Conservation (phyloP, 2,113 vertebrate species). For the Ornithorhynchus anatinus region DNA sequence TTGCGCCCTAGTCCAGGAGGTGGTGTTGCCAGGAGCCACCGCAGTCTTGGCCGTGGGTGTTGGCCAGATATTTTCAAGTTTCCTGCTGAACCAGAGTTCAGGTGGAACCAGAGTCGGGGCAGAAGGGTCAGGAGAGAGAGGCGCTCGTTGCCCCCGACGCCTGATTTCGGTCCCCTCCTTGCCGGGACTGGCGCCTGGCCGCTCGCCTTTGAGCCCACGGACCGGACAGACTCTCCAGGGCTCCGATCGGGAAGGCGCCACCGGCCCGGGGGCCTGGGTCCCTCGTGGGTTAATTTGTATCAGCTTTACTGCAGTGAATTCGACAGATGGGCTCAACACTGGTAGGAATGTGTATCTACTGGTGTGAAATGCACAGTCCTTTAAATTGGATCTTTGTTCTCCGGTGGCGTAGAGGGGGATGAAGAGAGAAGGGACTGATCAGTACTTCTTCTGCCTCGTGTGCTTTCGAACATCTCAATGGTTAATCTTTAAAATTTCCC, state of each 20-base stretch:
- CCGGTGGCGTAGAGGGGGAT: background rate
- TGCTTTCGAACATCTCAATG: background rate
- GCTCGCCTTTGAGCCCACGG: background rate
- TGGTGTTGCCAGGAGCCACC: too few relatives aligned
- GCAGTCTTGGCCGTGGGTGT: too few relatives aligned
- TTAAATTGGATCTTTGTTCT: background rate
- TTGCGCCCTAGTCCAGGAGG: too few relatives aligned
- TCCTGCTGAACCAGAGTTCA: too few relatives aligned
- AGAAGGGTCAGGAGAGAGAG: too few relatives aligned
- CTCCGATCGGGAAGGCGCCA: background rate
- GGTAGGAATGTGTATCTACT: background rate
- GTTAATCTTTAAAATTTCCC: background rate
- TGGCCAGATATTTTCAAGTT: too few relatives aligned
- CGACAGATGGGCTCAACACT: background rate
- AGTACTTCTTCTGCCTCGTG: background rate
- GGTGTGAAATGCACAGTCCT: background rate
- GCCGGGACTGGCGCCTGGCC: background rate
- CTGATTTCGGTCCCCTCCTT: background rate
- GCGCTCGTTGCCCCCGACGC: too few relatives aligned
- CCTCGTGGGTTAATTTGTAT: background rate
- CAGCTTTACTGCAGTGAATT: background rate
- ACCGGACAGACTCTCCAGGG: background rate
- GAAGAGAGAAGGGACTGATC: background rate
- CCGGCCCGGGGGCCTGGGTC: background rate
- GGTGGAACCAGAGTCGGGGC: too few relatives aligned